Conservation (phyloP, 53 echinoderm and acorn worm genomes). For the Patiria pectinifera region DNA sequence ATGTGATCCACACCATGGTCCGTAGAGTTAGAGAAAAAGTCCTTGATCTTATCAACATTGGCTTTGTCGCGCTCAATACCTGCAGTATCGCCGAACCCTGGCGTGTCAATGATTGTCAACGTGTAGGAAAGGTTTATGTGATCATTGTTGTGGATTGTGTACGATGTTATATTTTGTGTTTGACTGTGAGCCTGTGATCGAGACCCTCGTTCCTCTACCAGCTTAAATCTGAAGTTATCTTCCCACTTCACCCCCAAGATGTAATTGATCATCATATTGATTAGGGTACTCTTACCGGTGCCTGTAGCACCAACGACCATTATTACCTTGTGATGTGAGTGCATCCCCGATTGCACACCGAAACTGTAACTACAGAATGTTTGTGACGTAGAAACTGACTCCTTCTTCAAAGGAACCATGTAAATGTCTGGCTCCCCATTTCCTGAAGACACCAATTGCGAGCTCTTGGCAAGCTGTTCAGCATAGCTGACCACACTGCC, state of each 20-base stretch:
- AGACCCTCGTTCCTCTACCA: constrained; percentile 46
- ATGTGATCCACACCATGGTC: constrained; percentile 63
- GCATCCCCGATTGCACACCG: not conserved
- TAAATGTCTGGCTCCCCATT: too few relatives aligned
- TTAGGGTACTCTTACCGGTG: constrained; percentile 11
- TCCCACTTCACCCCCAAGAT: constrained; percentile 67
- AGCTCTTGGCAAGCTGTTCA: too few relatives aligned
- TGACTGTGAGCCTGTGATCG: constrained; percentile 65
- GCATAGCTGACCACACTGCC: too few relatives aligned
- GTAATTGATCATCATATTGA: constrained; percentile 79
- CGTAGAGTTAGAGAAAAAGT: constrained; percentile 55
- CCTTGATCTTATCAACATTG: constrained; percentile 67
- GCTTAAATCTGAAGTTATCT: constrained; percentile 70
- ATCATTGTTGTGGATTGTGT: too few relatives aligned
- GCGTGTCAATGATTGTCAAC: too few relatives aligned
- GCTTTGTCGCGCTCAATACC: not conserved
- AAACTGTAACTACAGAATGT: too few relatives aligned
- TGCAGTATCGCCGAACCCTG: too few relatives aligned
- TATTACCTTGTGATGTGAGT: constrained; percentile 43
- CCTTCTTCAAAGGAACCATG: too few relatives aligned
- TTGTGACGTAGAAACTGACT: not conserved
- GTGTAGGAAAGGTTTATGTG: too few relatives aligned
- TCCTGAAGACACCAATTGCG: too few relatives aligned
- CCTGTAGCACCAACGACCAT: not conserved
- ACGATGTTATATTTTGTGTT: constrained; percentile 14